Evolutionary conservation across 2,113 vertebrate genomes (phyloP).

Genomic region (Lichenostomus cassidix): DNA sequence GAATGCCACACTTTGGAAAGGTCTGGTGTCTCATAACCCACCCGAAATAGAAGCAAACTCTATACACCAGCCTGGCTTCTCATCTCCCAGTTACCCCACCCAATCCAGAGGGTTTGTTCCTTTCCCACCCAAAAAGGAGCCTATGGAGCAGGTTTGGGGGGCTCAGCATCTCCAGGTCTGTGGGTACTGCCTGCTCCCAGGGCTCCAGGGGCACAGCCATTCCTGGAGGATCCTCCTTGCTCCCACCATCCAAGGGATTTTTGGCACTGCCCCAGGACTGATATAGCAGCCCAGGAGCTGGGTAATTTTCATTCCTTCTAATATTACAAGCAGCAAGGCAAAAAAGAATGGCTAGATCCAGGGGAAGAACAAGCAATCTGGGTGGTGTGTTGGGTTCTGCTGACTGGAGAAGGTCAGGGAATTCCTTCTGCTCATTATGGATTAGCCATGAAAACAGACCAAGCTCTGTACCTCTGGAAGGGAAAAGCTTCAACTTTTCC

Average conservation of each 20-base stretch:
- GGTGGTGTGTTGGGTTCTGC: neutral
- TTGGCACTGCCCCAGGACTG: neutral
- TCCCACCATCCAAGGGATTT: neutral
- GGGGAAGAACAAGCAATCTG: neutral
- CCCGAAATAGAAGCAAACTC: constrained; percentile 44
- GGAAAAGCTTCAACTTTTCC: neutral
- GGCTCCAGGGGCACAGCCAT: neutral
- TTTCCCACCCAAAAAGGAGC: neutral
- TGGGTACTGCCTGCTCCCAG: neutral
- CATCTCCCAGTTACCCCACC: neutral
- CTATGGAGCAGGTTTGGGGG: neutral
- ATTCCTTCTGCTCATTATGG: neutral
- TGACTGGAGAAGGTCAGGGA: neutral
- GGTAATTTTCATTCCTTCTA: constrained; percentile 31
- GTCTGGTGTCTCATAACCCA: neutral
- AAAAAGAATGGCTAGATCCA: neutral
- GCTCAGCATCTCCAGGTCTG: neutral
- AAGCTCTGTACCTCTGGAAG: neutral
- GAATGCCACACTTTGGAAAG: neutral
- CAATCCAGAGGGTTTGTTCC: neutral
- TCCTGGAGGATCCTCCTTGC: neutral
- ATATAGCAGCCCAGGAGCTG: constrained; percentile 42
- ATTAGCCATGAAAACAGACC: accelerated
- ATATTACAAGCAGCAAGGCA: constrained; percentile 16
- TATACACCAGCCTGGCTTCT: neutral